These are phyloP conservation scores for Atrichornis clamosus DNA, from an alignment of 2,113 vertebrate genomes.

Conservation along the genomic window DNA sequence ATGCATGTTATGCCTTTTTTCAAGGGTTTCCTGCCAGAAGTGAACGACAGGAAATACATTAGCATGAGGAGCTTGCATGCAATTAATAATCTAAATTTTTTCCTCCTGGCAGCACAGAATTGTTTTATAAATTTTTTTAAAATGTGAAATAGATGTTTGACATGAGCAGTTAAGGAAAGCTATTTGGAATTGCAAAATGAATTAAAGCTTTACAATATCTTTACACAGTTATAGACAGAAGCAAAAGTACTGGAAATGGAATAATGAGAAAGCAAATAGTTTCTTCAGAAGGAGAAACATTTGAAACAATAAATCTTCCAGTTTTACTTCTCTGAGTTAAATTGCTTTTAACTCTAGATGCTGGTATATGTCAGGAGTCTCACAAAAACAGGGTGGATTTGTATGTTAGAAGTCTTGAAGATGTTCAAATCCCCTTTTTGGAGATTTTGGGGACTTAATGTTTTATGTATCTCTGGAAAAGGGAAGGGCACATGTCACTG, in stretches of 20 bases:
- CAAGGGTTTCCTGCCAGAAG: conserved; percentile 41
- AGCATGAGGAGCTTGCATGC: background rate
- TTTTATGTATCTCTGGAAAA: background rate
- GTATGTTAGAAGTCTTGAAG: background rate
- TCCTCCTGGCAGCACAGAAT: conserved; percentile 44
- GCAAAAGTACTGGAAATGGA: conserved; percentile 39
- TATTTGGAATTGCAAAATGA: conserved; percentile 58
- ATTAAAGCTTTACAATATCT: conserved; percentile 57
- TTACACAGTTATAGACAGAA: conserved; percentile 1
- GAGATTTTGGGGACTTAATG: background rate
- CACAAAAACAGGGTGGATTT: background rate
- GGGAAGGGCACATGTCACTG: background rate
- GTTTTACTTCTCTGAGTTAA: background rate
- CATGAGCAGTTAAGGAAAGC: conserved; percentile 52
- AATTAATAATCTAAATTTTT: conserved; percentile 56
- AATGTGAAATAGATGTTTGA: conserved; percentile 64
- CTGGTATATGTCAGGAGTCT: background rate
- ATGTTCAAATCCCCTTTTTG: background rate
- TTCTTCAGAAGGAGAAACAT: background rate
- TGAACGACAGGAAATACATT: conserved; percentile 36
- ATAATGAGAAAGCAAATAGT: conserved; percentile 27
- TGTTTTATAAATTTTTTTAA: conserved; percentile 69
- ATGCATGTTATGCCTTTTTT: conserved; percentile 25
- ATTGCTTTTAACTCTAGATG: background rate
- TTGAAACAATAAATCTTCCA: background rate